Conservation (phyloP, 1,140 invertebrate genomes). For the Aradophagus sp. region DNA sequence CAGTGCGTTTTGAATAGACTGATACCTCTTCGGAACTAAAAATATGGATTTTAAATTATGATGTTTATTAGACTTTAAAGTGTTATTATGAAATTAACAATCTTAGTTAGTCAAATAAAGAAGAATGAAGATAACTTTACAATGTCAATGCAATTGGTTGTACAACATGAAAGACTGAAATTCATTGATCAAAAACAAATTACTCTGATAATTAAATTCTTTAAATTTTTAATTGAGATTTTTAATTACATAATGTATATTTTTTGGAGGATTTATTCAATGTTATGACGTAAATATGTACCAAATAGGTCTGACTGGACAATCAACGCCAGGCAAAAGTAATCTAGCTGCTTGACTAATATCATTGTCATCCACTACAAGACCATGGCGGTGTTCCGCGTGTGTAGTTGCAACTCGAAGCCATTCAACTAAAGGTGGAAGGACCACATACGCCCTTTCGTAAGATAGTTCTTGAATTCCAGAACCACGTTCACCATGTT, state of each 20-base stretch:
- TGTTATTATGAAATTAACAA: too few species aligned
- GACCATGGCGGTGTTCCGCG: conserved; percentile 85
- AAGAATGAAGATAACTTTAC: too few species aligned
- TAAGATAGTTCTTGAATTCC: conserved; percentile 87
- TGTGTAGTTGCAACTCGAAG: conserved; percentile 87
- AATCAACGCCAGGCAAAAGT: conserved; percentile 90
- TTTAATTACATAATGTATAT: too few species aligned
- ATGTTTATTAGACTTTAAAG: too few species aligned
- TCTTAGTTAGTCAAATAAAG: too few species aligned
- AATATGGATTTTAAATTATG: too few species aligned
- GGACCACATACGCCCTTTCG: conserved; percentile 88
- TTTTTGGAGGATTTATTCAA: too few species aligned
- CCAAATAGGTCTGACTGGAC: conserved; percentile 83
- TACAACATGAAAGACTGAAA: too few species aligned
- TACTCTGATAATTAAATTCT: too few species aligned
- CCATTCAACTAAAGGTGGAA: conserved; percentile 92
- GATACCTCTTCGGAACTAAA: conserved; percentile 74
- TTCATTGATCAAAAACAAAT: too few species aligned
- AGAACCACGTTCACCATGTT: conserved; percentile 77
- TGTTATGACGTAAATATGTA: conserved; percentile 20
- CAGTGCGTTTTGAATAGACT: conserved; percentile 71
- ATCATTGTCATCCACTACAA: conserved; percentile 88
- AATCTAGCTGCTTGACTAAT: conserved; percentile 90
- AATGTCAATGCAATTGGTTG: too few species aligned
- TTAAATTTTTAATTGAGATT: too few species aligned